Evolutionary conservation across 2,113 vertebrate species (phyloP).

Genomic region (Asarcornis scutulata): DNA sequence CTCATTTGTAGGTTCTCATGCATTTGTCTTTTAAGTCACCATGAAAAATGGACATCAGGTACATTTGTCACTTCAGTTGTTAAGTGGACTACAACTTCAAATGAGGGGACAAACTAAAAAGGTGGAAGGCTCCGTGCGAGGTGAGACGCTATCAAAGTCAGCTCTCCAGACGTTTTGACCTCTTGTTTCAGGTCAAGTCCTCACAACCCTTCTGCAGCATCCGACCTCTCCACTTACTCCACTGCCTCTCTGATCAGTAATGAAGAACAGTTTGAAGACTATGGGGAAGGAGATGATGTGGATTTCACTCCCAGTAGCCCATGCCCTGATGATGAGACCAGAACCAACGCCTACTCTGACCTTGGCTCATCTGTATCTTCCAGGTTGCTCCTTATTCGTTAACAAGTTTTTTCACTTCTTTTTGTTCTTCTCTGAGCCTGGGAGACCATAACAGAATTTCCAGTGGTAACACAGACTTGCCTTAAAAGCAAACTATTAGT

Average conservation of each 20-base stretch:
- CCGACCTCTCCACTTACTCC: conserved; percentile 92
- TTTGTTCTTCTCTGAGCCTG: neutral
- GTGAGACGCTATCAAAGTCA: neutral
- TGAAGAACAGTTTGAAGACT: conserved; percentile 99
- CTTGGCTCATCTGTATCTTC: conserved; percentile 95
- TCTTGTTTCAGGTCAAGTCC: conserved; percentile 81
- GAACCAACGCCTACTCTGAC: conserved; percentile 91
- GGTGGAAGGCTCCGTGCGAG: neutral
- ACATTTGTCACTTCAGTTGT: neutral
- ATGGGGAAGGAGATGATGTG: conserved; percentile 92
- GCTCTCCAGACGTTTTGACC: conserved; percentile 44
- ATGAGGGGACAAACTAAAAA: neutral
- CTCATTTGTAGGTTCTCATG: neutral
- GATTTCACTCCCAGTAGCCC: conserved; percentile 93
- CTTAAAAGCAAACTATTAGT: neutral
- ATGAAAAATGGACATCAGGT: neutral
- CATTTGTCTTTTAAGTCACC: neutral
- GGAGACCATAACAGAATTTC: neutral
- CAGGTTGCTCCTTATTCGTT: conserved; percentile 79
- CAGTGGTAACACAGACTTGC: neutral
- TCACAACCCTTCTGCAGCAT: conserved; percentile 85
- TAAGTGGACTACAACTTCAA: neutral
- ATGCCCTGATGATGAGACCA: conserved; percentile 89
- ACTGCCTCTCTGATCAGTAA: conserved; percentile 90
- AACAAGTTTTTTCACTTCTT: conserved; percentile 1